Conservation (phyloP, 2,797 vertebrate species). For the Otolemur crassicaudatus region DNA sequence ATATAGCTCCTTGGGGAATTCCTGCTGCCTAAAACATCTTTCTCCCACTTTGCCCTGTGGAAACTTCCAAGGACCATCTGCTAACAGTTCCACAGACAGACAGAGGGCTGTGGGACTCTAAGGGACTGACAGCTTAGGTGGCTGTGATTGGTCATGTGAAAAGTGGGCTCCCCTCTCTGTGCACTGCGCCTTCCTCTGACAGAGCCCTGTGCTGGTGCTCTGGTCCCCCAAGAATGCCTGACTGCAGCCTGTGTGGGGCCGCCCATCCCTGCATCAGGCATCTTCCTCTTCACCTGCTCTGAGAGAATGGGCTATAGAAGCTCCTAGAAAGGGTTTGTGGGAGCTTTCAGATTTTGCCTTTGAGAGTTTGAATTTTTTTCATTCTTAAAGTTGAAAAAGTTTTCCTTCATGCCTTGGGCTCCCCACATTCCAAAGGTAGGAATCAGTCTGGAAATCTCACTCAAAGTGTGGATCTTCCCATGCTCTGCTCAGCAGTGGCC, state of each 20-base stretch:
- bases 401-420: not conserved
- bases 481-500: too few species aligned
- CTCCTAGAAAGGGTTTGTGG: not conserved
- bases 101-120: not conserved
- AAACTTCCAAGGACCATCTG: not conserved
- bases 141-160: not conserved
- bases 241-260: too few species aligned
- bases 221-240: not conserved
- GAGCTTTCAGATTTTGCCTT: not conserved
- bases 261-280: not conserved
- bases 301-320: not conserved
- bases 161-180: not conserved
- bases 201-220: too few species aligned
- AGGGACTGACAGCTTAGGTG: not conserved
- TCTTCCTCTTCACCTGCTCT: not conserved
- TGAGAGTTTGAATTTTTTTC: not conserved
- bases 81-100: not conserved
- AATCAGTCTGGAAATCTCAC: not conserved
- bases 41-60: not conserved
- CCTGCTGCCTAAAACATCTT: not conserved
- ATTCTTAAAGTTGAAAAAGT: not conserved
- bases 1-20: not conserved
- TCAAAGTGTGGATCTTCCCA: too few species aligned
- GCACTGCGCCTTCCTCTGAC: too few species aligned
- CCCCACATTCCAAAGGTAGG: not conserved